phyloP scores from a whole-genome alignment of 2,888 invertebrate genomes.

The Rugalucina vietnamica region DNA sequence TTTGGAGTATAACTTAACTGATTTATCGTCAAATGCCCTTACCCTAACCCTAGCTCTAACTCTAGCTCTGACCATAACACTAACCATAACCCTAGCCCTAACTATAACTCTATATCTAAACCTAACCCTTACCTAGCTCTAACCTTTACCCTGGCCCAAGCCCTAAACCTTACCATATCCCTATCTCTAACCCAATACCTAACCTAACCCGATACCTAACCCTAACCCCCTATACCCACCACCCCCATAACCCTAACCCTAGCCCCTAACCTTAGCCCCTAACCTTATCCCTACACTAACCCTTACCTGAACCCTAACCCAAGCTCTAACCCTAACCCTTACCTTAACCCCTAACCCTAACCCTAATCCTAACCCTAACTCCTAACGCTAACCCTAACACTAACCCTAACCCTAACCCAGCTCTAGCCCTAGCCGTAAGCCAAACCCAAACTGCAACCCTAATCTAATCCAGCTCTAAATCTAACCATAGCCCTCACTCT shows the following conservation, averaged over 20 bases:
- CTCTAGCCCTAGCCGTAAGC: neutral
- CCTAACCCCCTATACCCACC: neutral
- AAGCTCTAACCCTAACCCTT: neutral
- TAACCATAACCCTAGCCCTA: neutral
- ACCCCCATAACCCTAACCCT: neutral
- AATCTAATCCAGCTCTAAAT: too few species aligned
- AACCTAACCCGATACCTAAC: neutral
- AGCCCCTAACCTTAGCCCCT: constrained; percentile 4
- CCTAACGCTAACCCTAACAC: too few species aligned
- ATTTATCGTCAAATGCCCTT: too few species aligned
- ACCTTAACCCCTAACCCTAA: constrained; percentile 1
- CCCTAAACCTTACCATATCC: neutral
- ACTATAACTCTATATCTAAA: neutral
- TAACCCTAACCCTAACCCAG: neutral
- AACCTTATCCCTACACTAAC: neutral
- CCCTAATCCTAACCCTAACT: constrained; percentile 4
- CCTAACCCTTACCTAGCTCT: constrained; percentile 4
- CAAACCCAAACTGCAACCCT: neutral
- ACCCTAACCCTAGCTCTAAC: too few species aligned
- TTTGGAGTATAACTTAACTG: too few species aligned
- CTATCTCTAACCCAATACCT: neutral
- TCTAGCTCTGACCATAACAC: neutral
- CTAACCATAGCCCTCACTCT: neutral
- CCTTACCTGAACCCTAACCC: neutral
- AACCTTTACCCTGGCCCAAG: constrained; percentile 4